These are phyloP conservation scores for Huso huso DNA, from an alignment of 2,797 vertebrate species.

Conservation along the genomic window DNA sequence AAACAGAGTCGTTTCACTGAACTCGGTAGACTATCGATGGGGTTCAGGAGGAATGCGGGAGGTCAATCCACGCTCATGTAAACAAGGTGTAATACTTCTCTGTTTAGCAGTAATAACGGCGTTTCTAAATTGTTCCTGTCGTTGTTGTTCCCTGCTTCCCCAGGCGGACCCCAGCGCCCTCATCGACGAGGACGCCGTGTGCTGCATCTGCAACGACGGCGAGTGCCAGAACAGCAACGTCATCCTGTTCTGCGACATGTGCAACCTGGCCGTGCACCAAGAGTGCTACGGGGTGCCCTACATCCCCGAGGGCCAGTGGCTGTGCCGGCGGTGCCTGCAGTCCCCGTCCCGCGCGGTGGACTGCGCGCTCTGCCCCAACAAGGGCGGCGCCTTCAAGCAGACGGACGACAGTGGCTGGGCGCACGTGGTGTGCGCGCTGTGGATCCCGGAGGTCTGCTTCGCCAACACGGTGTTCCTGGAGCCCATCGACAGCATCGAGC, in stretches of 20 bases:
- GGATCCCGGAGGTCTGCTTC: conserved; percentile 98
- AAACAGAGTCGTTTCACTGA: no score
- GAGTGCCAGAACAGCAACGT: conserved; percentile 99
- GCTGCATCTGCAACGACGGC: conserved; percentile 96
- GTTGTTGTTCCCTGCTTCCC: no score
- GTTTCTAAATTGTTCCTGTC: no score
- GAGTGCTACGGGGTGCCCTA: conserved; percentile 98
- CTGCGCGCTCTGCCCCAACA: conserved; percentile 96
- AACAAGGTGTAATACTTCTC: no score
- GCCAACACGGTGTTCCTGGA: conserved; percentile 98
- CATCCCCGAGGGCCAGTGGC: conserved; percentile 96
- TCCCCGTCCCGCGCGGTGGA: conserved; percentile 93
- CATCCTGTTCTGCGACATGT: conserved; percentile 98
- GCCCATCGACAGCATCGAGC: conserved; percentile 96
- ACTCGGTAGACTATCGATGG: no score
- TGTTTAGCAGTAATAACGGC: no score
- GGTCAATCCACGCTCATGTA: no score
- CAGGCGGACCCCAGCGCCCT: conserved; percentile 87
- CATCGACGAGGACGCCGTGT: conserved; percentile 93
- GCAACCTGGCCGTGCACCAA: conserved; percentile 95
- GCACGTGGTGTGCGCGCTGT: conserved; percentile 93
- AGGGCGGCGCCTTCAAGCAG: conserved; percentile 97
- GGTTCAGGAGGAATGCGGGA: no score
- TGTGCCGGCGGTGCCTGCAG: conserved; percentile 93
- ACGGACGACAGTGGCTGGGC: conserved; percentile 96